phyloP scores from a whole-genome alignment of 2,888 invertebrate species.

The Pasiphila rectangulata region DNA sequence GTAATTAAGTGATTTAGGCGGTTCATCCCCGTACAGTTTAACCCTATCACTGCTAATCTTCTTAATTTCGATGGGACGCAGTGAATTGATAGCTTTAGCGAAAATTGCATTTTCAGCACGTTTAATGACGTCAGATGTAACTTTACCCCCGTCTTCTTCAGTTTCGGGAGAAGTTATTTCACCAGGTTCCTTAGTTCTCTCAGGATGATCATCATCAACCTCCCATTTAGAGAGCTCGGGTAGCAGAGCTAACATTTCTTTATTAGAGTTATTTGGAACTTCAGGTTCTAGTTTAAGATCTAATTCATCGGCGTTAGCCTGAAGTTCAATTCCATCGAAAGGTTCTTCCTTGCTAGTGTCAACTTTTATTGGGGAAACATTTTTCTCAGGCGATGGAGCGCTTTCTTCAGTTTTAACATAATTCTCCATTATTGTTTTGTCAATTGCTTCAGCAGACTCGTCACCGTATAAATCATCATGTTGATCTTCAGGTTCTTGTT shows the following conservation, averaged over 20 bases:
- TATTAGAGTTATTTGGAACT: constrained; percentile 46
- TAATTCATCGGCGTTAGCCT: constrained; percentile 78
- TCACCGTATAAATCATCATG: constrained; percentile 77
- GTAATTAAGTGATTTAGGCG: constrained; percentile 64
- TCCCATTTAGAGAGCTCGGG: constrained; percentile 96
- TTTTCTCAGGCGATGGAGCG: constrained; percentile 45
- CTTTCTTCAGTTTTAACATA: constrained; percentile 72
- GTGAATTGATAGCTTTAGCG: constrained; percentile 91
- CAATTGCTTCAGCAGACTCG: constrained; percentile 76
- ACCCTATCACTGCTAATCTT: constrained; percentile 86
- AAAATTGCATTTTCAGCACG: constrained; percentile 95
- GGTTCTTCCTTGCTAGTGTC: constrained; percentile 74
- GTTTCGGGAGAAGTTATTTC: constrained; percentile 72
- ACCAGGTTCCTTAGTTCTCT: constrained; percentile 69
- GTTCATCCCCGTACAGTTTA: constrained; percentile 82
- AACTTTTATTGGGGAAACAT: constrained; percentile 23
- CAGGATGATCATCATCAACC: constrained; percentile 81
- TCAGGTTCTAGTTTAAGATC: constrained; percentile 78
- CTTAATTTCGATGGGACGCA: constrained; percentile 88
- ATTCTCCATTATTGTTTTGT: constrained; percentile 80
- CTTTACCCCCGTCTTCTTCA: constrained; percentile 83
- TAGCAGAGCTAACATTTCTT: constrained; percentile 85
- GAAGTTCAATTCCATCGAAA: constrained; percentile 81
- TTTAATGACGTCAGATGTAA: constrained; percentile 93
- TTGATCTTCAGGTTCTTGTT: constrained; percentile 38